Base-by-base conservation (phyloP, 2,888 invertebrate genomes). In the Dascillus cervinus region DNA sequence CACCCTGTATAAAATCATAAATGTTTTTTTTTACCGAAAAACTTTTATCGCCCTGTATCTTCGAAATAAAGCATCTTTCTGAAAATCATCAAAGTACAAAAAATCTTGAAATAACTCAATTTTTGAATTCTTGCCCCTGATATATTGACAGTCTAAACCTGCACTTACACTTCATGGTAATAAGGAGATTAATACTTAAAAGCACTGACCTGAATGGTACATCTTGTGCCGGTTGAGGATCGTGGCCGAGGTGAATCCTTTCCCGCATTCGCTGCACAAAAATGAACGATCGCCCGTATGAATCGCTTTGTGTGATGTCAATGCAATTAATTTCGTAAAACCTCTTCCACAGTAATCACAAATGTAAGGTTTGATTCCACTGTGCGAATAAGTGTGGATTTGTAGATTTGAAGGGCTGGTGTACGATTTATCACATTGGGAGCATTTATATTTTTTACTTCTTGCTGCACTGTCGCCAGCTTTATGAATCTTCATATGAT, bases 361-460 rank as follows among this genome's bases (percentile, higher is more conserved):
- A 14, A 32, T 6, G 32, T 49, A 65, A 0, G 65, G 64, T 4
- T 41, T 45, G 21, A 51, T 49, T 3, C 52, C 54, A 1, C 44
- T 52, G 29, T 50, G 51, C 23, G 37, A 34, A 19, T 42, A 44
- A 15, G 28, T 37, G 11, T 44, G 44, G 11, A 38, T 37, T 11
- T 32, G 27, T 19, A 44, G 17, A 34, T 44, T 44, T 3, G 39
- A 32, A 23, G 41, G 31, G 34, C 41, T 44, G 4, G 44, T 44
- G 19, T 44, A 44, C 11, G 31, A 17, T 28, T 44, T 44, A 25
- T 34, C 32, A 23, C 44, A 44, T 20, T 37, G 26, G 11, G 26
- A 22, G 12, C 35, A 35, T 15, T 31, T n/a, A 11, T 31, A 31
- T 8, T 14, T 31, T 31, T 35, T 35, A 4, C 5, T 17, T 17